Evolutionary conservation across 1,140 invertebrate species (phyloP).

Genomic region (Meteorus sp.): DNA sequence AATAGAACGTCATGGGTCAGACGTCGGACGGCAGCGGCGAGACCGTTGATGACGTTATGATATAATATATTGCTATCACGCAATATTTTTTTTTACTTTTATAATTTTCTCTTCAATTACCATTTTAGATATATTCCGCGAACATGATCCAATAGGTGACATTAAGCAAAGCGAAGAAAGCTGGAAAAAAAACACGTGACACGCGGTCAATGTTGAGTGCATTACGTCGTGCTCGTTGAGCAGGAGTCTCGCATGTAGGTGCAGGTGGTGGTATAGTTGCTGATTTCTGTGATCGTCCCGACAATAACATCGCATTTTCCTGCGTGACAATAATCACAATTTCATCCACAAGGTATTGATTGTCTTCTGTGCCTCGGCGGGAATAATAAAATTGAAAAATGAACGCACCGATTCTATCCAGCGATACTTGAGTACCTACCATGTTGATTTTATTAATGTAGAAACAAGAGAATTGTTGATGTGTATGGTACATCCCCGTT

Average conservation of each 20-base stretch:
- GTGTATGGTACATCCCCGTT: neutral
- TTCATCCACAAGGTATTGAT: slow-evolving; percentile 37
- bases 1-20: slow-evolving; percentile 3
- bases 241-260: slow-evolving; percentile 63
- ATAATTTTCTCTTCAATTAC: too few relatives aligned
- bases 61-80: neutral
- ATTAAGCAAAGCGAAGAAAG: slow-evolving; percentile 83
- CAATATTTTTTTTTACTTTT: slow-evolving; percentile 17
- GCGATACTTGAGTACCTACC: neutral
- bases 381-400: too few relatives aligned
- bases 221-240: slow-evolving; percentile 69
- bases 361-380: slow-evolving; percentile 36
- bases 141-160: slow-evolving; percentile 88
- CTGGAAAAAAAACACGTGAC: slow-evolving; percentile 84
- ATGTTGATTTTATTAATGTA: neutral
- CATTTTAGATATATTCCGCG: slow-evolving; percentile 73
- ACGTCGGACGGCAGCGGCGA: slow-evolving; percentile 19
- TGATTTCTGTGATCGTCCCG: slow-evolving; percentile 57
- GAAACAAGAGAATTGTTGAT: slow-evolving; percentile 6
- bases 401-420: slow-evolving; percentile 15
- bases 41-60: slow-evolving; percentile 15
- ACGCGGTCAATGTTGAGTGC: slow-evolving; percentile 85
- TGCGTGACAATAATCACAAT: slow-evolving; percentile 49
- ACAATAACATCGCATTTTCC: slow-evolving; percentile 62
- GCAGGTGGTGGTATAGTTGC: slow-evolving; percentile 49